Base-by-base conservation (phyloP, 2,797 vertebrate species). In the Dryobates pubescens region DNA sequence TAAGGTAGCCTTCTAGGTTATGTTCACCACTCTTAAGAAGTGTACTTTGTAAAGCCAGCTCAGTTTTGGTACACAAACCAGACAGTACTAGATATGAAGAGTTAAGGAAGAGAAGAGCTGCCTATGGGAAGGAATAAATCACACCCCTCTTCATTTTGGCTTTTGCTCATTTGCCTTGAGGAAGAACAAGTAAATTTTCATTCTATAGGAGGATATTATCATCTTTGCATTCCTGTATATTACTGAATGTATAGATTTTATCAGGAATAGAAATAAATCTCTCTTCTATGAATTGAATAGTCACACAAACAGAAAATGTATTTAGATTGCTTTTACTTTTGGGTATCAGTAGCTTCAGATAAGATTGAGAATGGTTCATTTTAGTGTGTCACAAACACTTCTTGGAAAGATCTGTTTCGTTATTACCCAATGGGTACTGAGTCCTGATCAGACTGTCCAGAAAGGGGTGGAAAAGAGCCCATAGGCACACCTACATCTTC, bases 81-180 rank as follows among this genome's bases (percentile, higher is more conserved):
- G 58, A 92, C 88, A 84, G 45, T 74, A 65, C 49, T 72, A 53
- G 78, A 82, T 65, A 59, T 71, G 49, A 82, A 91, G 75, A 90
- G 45, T 69, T 87, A 82, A 72, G 78, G 82, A 93, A 86, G 23
- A 71, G 61, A 91, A 86, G 67, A 85, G 26, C 29, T 93, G 88
- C 74, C 88, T 93, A 5, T 57, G 57, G 62, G 62, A 87, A 93
- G 51, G 82, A 84, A 43, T 74, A 93, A 86, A 89, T 91, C 79
- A 80, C 56, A 77, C 16, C 62, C 43, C n/a, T 1, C 1, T 78
- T 89, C 73, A 23, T 86, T 87, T 70, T 95, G 93, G 87, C 91
- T 69, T 53, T 85, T 63, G 65, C 59, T 93, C 82, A 91, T 89
- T 93, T 94, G 93, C 92, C 89, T 92, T 53, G 47, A 88, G 92